Evolutionary conservation across 2,888 invertebrate genomes (phyloP).

Genomic region (Drosophila subquinaria): DNA sequence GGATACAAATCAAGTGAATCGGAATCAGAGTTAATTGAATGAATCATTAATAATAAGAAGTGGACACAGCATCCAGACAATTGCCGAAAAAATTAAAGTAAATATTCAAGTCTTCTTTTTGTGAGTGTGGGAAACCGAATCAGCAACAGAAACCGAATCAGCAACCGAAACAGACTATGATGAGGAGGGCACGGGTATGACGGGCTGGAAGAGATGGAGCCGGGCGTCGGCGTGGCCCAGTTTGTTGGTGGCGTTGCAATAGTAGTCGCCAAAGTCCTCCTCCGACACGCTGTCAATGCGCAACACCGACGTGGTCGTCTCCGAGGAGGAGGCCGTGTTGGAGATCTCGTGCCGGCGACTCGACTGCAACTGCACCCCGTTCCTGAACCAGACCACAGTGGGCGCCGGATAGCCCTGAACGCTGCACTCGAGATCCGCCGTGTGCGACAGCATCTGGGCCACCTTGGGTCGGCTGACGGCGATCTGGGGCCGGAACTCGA

Average conservation of each 20-base stretch:
- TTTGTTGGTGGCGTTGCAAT: constrained; percentile 85
- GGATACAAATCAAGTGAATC: constrained; percentile 61
- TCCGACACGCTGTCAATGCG: constrained; percentile 80
- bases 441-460: constrained; percentile 81
- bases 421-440: constrained; percentile 83
- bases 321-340: constrained; percentile 83
- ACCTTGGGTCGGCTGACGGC: constrained; percentile 83
- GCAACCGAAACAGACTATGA: constrained; percentile 40
- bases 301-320: constrained; percentile 84
- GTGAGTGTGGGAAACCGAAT: constrained; percentile 22
- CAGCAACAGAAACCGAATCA: not conserved
- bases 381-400: constrained; percentile 83
- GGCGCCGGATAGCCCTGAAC: constrained; percentile 85
- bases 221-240: constrained; percentile 84
- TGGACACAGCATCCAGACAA: constrained; percentile 53
- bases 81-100: constrained; percentile 66
- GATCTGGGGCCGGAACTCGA: constrained; percentile 85
- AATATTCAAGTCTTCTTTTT: constrained; percentile 69
- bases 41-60: constrained; percentile 78
- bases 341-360: constrained; percentile 79
- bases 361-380: constrained; percentile 81
- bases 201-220: constrained; percentile 83
- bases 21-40: constrained; percentile 83
- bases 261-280: constrained; percentile 84
- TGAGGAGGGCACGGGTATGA: constrained; percentile 81